Conservation (phyloP, 2,113 vertebrate species). For the Channa argus region DNA sequence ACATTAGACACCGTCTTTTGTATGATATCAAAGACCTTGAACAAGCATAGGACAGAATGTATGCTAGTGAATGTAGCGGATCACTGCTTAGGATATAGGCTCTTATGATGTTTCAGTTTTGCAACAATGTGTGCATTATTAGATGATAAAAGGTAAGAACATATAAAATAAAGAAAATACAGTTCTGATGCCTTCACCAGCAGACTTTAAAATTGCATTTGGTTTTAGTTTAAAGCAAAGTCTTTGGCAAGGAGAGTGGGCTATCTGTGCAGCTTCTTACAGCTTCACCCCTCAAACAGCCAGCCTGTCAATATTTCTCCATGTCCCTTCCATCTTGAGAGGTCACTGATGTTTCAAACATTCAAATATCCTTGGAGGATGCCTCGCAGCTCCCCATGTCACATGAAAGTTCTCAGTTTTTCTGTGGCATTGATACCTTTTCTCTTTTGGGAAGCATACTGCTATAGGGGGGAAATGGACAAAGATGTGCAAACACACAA, state of each 20-base stretch:
- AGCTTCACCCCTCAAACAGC: constrained; percentile 49
- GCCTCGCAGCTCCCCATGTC: constrained; percentile 69
- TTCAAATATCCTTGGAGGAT: constrained; percentile 71
- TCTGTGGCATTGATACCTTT: constrained; percentile 64
- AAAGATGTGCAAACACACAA: constrained; percentile 77
- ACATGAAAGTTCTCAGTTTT: constrained; percentile 72
- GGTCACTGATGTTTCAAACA: constrained; percentile 72
- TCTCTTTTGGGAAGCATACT: constrained; percentile 48
- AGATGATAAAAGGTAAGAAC: constrained; percentile 32
- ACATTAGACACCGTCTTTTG: constrained; percentile 80
- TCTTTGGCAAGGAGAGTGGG: constrained; percentile 72
- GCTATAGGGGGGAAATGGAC: constrained; percentile 63
- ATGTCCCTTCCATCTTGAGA: constrained; percentile 62
- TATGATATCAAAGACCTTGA: constrained; percentile 78
- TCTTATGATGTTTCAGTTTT: constrained; percentile 22
- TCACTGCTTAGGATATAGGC: constrained; percentile 21
- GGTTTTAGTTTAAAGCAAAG: constrained; percentile 64
- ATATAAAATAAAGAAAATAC: constrained; percentile 8
- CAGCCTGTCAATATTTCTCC: constrained; percentile 76
- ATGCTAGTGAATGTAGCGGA: constrained; percentile 55
- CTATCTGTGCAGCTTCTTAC: constrained; percentile 59
- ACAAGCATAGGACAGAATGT: constrained; percentile 45
- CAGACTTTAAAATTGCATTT: constrained; percentile 44
- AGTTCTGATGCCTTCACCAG: constrained; percentile 21
- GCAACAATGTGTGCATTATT: constrained; percentile 36